These are phyloP conservation scores for Hyperopisus bebe DNA, from an alignment of 2,113 vertebrate species.

Conservation along the genomic window DNA sequence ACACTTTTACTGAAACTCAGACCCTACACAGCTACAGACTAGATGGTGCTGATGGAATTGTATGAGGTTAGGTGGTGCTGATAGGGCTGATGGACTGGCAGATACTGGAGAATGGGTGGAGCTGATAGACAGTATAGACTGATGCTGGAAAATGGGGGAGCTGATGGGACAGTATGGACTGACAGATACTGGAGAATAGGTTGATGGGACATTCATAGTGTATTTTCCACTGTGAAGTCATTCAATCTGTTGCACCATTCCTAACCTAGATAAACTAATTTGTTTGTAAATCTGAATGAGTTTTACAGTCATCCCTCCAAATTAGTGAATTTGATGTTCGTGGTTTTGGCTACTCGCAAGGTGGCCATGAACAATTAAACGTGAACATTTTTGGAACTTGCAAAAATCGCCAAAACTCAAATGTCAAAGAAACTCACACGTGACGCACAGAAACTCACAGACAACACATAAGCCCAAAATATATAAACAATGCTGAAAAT, in stretches of 20 bases:
- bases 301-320: neutral
- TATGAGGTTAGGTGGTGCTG: neutral
- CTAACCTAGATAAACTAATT: neutral
- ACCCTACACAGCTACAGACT: neutral
- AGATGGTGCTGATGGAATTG: neutral
- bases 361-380: neutral
- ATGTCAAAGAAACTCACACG: too few relatives aligned
- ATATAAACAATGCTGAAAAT: neutral
- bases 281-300: neutral
- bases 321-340: neutral
- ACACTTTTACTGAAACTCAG: neutral
- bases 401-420: neutral
- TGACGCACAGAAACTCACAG: neutral
- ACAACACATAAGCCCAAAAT: neutral
- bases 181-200: neutral
- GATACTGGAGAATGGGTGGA: neutral
- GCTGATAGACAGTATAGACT: neutral
- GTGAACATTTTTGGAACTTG: neutral
- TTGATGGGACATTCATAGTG: neutral
- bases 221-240: neutral
- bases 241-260: neutral
- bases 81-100: neutral
- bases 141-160: neutral
- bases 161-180: neutral
- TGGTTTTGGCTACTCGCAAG: neutral